These are phyloP conservation scores for Cyphomyrmex costatus DNA, from an alignment of 1,140 invertebrate genomes.

Conservation along the genomic window DNA sequence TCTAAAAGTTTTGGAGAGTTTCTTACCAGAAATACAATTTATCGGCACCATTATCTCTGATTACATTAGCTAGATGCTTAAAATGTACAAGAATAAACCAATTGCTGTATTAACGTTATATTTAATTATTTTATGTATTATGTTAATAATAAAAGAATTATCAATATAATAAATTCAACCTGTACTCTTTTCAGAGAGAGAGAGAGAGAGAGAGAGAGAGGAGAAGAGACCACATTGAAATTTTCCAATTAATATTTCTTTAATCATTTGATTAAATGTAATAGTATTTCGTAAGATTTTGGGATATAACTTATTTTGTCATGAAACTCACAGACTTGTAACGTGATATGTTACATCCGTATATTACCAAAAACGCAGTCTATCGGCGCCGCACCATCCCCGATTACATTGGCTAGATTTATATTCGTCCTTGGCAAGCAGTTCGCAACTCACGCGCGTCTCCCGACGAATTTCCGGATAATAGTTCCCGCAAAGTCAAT, in stretches of 20 bases:
- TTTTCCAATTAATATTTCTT: not conserved
- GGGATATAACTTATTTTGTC: not conserved
- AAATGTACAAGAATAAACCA: not conserved
- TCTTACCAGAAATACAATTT: too few relatives aligned
- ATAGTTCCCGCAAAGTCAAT: slow-evolving; percentile 43
- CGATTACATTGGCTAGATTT: slow-evolving; percentile 54
- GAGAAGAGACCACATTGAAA: not conserved
- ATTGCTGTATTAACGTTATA: slow-evolving; percentile 7
- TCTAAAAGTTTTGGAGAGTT: too few relatives aligned
- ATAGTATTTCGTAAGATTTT: not conserved
- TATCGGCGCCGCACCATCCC: slow-evolving; percentile 40
- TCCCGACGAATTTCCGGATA: slow-evolving; percentile 58
- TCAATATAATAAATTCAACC: not conserved
- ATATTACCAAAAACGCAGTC: slow-evolving; percentile 49
- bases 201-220: not conserved
- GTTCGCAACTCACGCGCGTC: not conserved
- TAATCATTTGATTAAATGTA: not conserved
- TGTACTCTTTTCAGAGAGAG: not conserved
- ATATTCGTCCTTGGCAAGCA: slow-evolving; percentile 70
- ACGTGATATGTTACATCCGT: slow-evolving; percentile 5
- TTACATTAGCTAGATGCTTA: not conserved
- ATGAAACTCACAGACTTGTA: not conserved
- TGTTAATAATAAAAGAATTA: not conserved
- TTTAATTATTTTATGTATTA: not conserved
- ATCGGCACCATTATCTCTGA: too few relatives aligned